Evolutionary conservation across 2,888 invertebrate species (phyloP).

Genomic region (Leptura quadrifasciata): DNA sequence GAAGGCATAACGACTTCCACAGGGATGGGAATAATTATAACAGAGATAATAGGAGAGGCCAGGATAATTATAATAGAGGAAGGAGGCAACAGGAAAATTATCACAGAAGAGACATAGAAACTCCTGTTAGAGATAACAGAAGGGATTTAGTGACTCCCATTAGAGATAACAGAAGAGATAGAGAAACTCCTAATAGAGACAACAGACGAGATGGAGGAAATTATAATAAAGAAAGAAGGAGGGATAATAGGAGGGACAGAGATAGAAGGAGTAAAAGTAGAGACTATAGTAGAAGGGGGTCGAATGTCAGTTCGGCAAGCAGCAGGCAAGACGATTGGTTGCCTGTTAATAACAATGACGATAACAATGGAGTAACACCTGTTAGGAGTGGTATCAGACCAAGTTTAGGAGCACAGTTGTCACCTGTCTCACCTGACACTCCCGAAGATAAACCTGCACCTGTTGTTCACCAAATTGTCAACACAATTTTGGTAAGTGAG

Average conservation of each 20-base stretch:
- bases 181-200: slow-evolving; percentile 44
- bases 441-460: slow-evolving; percentile 50
- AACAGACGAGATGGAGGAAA: slow-evolving; percentile 36
- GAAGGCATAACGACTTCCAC: slow-evolving; percentile 42
- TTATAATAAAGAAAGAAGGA: slow-evolving; percentile 41
- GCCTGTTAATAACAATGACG: slow-evolving; percentile 41
- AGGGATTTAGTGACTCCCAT: slow-evolving; percentile 37
- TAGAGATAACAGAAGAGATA: slow-evolving; percentile 38
- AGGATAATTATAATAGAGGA: slow-evolving; percentile 45
- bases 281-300: slow-evolving; percentile 45
- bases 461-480: slow-evolving; percentile 41
- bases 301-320: slow-evolving; percentile 39
- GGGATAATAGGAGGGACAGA: slow-evolving; percentile 47
- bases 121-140: slow-evolving; percentile 24
- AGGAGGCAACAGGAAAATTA: slow-evolving; percentile 32
- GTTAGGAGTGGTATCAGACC: slow-evolving; percentile 54
- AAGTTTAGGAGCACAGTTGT: slow-evolving; percentile 62
- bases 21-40: slow-evolving; percentile 46
- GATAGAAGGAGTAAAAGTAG: slow-evolving; percentile 56
- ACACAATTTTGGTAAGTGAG: slow-evolving; percentile 51
- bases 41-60: slow-evolving; percentile 40
- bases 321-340: slow-evolving; percentile 14
- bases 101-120: slow-evolving; percentile 46
- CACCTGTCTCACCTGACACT: slow-evolving; percentile 63
- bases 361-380: slow-evolving; percentile 45